These are phyloP conservation scores for Narcine bancroftii DNA, from an alignment of 2,113 vertebrate species.

Conservation along the genomic window DNA sequence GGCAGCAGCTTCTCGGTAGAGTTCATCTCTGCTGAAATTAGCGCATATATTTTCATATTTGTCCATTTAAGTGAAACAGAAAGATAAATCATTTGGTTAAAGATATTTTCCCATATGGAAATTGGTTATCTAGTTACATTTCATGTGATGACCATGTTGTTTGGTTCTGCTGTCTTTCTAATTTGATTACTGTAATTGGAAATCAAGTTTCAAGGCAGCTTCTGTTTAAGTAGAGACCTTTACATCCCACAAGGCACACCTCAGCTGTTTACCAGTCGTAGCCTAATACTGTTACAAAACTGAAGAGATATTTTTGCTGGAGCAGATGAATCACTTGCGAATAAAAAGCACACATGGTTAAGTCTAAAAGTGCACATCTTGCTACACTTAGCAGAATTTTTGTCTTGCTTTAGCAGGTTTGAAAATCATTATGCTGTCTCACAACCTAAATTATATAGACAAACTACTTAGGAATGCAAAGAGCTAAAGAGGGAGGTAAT, in stretches of 20 bases:
- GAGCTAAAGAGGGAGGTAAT: neutral
- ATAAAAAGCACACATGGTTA: neutral
- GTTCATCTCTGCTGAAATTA: neutral
- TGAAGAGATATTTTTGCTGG: neutral
- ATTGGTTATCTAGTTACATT: neutral
- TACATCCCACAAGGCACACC: neutral
- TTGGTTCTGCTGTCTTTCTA: neutral
- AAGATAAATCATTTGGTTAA: neutral
- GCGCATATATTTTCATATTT: neutral
- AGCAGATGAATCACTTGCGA: neutral
- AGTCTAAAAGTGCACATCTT: constrained; percentile 8
- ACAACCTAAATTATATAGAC: neutral
- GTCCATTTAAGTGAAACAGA: neutral
- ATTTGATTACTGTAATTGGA: constrained; percentile 2
- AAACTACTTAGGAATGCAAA: constrained; percentile 1
- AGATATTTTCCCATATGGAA: neutral
- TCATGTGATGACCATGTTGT: neutral
- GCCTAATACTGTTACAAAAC: neutral
- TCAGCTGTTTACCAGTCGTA: neutral
- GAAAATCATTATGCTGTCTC: neutral
- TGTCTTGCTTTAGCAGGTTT: neutral
- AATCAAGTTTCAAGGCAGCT: neutral
- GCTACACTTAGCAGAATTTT: neutral
- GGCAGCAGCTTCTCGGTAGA: neutral
- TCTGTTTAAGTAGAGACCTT: neutral